Percentiles rank a stretch among this genome's conserved stretches.
Conservation (phyloP, 1,140 invertebrate species). For the Wasmannia auropunctata region DNA sequence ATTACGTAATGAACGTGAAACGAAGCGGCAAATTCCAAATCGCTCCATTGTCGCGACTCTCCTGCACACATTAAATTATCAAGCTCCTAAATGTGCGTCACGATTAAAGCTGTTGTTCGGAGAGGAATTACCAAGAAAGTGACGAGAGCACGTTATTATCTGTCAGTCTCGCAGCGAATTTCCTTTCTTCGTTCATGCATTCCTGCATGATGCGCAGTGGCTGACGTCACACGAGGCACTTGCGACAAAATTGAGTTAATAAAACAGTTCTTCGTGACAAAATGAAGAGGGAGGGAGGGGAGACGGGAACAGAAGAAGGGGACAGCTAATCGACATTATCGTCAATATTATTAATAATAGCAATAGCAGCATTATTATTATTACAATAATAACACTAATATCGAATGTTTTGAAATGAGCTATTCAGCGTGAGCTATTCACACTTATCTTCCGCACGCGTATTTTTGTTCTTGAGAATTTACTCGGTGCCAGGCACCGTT, state of each 20-base stretch:
- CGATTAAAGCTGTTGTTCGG: conserved; percentile 6
- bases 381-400: too few species aligned
- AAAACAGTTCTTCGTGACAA: neutral
- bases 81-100: neutral
- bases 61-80: neutral
- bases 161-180: neutral
- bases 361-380: too few species aligned
- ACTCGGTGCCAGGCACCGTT: neutral
- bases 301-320: neutral
- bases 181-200: conserved; percentile 2
- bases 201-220: neutral
- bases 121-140: neutral
- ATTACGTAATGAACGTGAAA: neutral
- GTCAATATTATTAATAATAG: neutral
- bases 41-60: neutral
- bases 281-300: neutral
- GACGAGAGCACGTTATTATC: conserved; percentile 18
- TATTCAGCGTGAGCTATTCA: neutral
- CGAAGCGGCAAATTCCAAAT: neutral
- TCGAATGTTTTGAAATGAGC: neutral
- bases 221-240: conserved; percentile 6
- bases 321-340: neutral
- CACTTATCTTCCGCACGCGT: neutral
- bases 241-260: conserved; percentile 13
- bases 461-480: neutral